Conservation (phyloP, 2,113 vertebrate genomes). For the Pseudorhombus dupliciocellatus region DNA sequence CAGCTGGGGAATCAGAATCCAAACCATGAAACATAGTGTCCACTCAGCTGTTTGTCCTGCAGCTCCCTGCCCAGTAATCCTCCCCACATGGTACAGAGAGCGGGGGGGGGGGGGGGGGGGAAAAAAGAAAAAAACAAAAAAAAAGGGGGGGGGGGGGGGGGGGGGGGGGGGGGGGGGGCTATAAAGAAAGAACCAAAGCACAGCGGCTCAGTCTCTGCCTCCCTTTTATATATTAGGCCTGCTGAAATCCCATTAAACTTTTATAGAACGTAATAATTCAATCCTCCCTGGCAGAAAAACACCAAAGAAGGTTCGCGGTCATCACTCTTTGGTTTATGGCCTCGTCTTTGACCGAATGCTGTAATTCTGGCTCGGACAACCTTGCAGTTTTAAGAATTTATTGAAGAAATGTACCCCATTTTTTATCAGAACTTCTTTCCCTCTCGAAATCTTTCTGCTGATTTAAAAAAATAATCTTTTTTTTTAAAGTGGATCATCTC, state of each 20-base stretch:
- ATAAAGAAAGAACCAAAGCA: constrained; percentile 43
- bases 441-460: not conserved
- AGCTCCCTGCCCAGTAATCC: constrained; percentile 29
- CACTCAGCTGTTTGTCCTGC: constrained; percentile 65
- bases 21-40: constrained; percentile 54
- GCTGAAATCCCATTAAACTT: constrained; percentile 75
- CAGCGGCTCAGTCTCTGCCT: constrained; percentile 33
- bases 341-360: constrained; percentile 59
- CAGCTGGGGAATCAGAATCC: constrained; percentile 48
- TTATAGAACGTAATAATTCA: constrained; percentile 75
- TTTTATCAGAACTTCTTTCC: not conserved
- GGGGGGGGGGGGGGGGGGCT: no score
- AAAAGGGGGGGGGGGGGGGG: no score
- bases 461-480: not conserved
- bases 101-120: no score
- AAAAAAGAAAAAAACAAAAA: constrained; percentile 44
- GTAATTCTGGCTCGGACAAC: constrained; percentile 55
- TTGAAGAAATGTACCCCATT: not conserved
- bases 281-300: constrained; percentile 58
- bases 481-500: not conserved
- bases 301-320: constrained; percentile 40
- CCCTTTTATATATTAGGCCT: constrained; percentile 59
- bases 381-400: constrained; percentile 33
- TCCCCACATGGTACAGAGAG: constrained; percentile 27
- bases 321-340: constrained; percentile 58